Evolutionary conservation across 1,140 invertebrate genomes (phyloP), one percentile per base, ranked within the genome.

Genomic region (Acromyrmex heyeri): DNA sequence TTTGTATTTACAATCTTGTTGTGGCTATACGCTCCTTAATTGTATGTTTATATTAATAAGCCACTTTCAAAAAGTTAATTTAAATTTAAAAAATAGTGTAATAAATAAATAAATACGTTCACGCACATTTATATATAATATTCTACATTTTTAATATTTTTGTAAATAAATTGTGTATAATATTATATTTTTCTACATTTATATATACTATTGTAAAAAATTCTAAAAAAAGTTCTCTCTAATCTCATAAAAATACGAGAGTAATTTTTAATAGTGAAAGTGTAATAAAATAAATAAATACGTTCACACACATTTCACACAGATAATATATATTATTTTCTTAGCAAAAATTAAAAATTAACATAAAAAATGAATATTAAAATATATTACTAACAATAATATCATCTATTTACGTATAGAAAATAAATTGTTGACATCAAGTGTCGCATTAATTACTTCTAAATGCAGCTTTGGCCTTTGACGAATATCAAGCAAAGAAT

Each of bases 401-500:
- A 5, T 55, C n/a, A 1, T 27, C 16, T 38, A n/a, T 67, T 44
- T 44, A 53, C 1, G 8, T n/a, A 14, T 34, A 59, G n/a, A 34
- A 69, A 24, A 16, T 61, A 76, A 34, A 72, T 77, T 21, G 55
- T 18, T 59, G 62, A 24, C n/a, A 55, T 53, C 30, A 53, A 62
- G 34, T 55, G n/a, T 24, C n/a, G 5, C 14, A 30, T 79, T 59
- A 82, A 82, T 48, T 21, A 24, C 16, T 62, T 38, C 59, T 75
- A 81, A 81, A n/a, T 8, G n/a, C 62, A 55, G 50, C 65, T 34
- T 44, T 57, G n/a, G 12, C 30, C n/a, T 53, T 38, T 34, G 79
- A 55, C 38, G 34, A 85, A 34, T 72, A 62, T 76, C 24, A 34
- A 87, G 64, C 34, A 6, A 50, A 24, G 30, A 8, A 83, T 61